Base-by-base conservation (phyloP, 2,797 vertebrate genomes). In the Adelosebastes latens region DNA sequence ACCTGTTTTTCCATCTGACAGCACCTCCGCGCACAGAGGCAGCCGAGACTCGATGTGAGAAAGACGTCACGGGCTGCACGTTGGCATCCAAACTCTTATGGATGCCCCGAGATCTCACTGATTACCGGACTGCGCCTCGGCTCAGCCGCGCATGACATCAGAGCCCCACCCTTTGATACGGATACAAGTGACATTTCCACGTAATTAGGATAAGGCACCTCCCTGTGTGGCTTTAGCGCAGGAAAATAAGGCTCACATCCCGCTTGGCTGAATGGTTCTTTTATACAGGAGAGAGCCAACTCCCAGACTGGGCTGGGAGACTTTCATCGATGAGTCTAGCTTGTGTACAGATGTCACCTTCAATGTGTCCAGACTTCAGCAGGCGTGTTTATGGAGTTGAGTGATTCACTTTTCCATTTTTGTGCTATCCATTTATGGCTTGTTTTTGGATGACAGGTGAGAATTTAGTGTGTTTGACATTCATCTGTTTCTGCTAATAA, bases 141-240 rank as follows among this genome's bases (percentile, higher is more conserved):
- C 80, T 85, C 83, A 24, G 80, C 82, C 34, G 39, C 39, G 14
- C 83, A 87, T 94, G 87, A 95, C 92, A 87, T 94, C 91, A 94
- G 79, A 82, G 84, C 82, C 89, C 77, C 89, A 56, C 93, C 92
- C 86, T 88, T 88, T 89, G 91, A 96, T 93, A 93, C 53, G 85
- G 93, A 93, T 90, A 93, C 88, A 72, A 89, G 86, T 94, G 92
- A 94, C 92, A 93, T 94, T 95, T 94, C 83, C 88, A 91, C 87
- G 86, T 90, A 94, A 93, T 93, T 93, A 88, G 89, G 87, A 87
- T 84, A 80, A 82, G 88, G 90, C 88, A 78, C 92, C 94, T 93
- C 93, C 94, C 92, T 92, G 88, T 82, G 92, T 86, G 87, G 87
- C 88, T 89, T 76, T 74, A 82, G 87, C 66, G 27, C 82, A 91